Evolutionary conservation across 2,888 invertebrate species (phyloP), one percentile per base, ranked within the genome.

Genomic region (Synanthedon andrenaeformis): DNA sequence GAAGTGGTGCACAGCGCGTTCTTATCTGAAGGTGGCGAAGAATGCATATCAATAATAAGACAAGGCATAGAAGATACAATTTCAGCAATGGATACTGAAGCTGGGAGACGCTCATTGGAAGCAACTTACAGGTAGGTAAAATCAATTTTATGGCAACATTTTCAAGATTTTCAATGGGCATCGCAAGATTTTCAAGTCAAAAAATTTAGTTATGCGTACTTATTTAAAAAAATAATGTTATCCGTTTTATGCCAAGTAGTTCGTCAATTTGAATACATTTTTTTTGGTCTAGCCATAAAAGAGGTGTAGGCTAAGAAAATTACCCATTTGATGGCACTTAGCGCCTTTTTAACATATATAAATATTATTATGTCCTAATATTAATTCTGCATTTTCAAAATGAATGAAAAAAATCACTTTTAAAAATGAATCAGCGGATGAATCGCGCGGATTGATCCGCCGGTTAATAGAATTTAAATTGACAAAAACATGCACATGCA

Each of bases 1-100:
- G 88, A 89, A 57, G 82, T 88, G 0, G 89, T 90, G 1, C 76
- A 88, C 53, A 72, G 79, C 45, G 85, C 89, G 1, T 81, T 90
- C 53, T 56, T 62, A 1, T 66, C 77, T 4, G 87, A 86, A 60
- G 86, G 86, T 2, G 84, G 83, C 4, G 74, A 78, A 28, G 66
- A 75, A 56, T 85, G 86, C 58, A 73, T 82, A 42, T 60, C 65
- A 0, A 68, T 61, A 0, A 79, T 86, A 52, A 65, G 73, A 51
- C 72, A 77, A 58, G 87, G 86, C 2, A 72, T 87, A 51, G 56
- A 56, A 1, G 82, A 81, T 10, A 83, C 84, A 0, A 57, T 80
- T 0, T 63, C 62, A 0, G 78, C 84, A 0, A 63, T 85, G 62
- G 58, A 63, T 11, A 81, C 80, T 0, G 78, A 76, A 55, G 63